These are phyloP conservation scores for Amphibalanus amphitrite DNA, from an alignment of 1,140 invertebrate species.

Conservation along the genomic window DNA sequence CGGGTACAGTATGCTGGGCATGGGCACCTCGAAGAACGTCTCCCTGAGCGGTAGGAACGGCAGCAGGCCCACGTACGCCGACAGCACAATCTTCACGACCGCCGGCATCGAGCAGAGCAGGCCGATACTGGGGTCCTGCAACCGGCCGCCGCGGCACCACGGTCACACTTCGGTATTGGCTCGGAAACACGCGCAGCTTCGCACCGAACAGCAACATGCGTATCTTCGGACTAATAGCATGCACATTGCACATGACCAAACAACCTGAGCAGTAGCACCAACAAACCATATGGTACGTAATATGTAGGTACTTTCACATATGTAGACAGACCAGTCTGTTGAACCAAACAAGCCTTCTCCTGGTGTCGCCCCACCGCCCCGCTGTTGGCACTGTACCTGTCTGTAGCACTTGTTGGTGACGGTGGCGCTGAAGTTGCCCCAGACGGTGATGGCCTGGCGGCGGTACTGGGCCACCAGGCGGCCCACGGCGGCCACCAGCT, in stretches of 20 bases:
- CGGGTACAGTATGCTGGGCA: slow-evolving; percentile 27
- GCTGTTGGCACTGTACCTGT: too few species aligned
- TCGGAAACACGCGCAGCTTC: too few species aligned
- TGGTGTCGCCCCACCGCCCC: too few species aligned
- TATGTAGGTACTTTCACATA: too few species aligned
- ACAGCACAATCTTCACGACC: slow-evolving; percentile 36
- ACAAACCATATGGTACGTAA: too few species aligned
- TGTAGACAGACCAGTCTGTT: too few species aligned
- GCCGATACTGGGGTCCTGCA: slow-evolving; percentile 47
- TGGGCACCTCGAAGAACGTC: slow-evolving; percentile 47
- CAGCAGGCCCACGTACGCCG: slow-evolving; percentile 46
- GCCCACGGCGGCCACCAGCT: slow-evolving; percentile 40
- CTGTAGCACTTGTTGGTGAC: slow-evolving; percentile 42
- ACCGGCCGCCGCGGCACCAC: slow-evolving; percentile 16
- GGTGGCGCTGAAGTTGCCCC: slow-evolving; percentile 45
- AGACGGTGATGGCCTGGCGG: slow-evolving; percentile 46
- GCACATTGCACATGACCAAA: too few species aligned
- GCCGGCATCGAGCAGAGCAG: slow-evolving; percentile 44
- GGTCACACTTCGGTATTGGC: slow-evolving; percentile 15
- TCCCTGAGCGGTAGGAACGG: slow-evolving; percentile 51
- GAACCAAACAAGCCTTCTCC: too few species aligned
- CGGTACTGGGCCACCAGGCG: slow-evolving; percentile 40
- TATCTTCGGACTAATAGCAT: too few species aligned
- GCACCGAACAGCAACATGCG: too few species aligned
- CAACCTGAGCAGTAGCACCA: too few species aligned